These are phyloP conservation scores for Chlamydotis undulata DNA, from an alignment of 2,113 vertebrate genomes.

Conservation along the genomic window DNA sequence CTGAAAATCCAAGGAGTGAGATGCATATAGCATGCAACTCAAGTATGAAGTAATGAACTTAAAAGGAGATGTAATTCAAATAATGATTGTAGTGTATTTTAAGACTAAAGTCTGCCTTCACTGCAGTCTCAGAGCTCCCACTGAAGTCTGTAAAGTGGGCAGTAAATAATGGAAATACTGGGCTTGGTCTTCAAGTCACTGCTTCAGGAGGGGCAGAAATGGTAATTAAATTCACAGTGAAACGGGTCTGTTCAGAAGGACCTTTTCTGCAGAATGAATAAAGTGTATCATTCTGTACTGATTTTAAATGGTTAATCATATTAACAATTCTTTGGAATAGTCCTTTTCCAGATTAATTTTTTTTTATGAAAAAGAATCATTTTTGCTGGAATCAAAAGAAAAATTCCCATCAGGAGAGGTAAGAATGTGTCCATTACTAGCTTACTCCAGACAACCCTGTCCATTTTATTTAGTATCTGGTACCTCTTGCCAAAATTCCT, in stretches of 20 bases:
- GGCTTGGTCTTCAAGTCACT: neutral
- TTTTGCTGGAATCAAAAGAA: neutral
- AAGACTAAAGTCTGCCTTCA: neutral
- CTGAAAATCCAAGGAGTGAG: neutral
- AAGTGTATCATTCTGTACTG: neutral
- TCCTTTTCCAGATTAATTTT: neutral
- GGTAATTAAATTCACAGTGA: neutral
- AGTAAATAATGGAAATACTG: neutral
- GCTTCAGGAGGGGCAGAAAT: neutral
- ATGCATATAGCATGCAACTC: neutral
- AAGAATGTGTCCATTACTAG: neutral
- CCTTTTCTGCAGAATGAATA: neutral
- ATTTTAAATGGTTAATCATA: neutral
- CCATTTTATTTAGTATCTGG: neutral
- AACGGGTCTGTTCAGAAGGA: neutral
- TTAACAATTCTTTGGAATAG: neutral
- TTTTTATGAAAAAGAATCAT: neutral
- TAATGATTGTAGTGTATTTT: neutral
- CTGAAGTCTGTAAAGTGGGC: neutral
- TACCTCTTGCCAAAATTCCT: neutral
- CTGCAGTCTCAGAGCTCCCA: neutral
- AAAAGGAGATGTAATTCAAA: neutral
- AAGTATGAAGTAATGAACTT: neutral
- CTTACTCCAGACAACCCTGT: neutral
- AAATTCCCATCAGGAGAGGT: neutral